phyloP scores from a whole-genome alignment of 2,797 vertebrate species.

The Chelon auratus region DNA sequence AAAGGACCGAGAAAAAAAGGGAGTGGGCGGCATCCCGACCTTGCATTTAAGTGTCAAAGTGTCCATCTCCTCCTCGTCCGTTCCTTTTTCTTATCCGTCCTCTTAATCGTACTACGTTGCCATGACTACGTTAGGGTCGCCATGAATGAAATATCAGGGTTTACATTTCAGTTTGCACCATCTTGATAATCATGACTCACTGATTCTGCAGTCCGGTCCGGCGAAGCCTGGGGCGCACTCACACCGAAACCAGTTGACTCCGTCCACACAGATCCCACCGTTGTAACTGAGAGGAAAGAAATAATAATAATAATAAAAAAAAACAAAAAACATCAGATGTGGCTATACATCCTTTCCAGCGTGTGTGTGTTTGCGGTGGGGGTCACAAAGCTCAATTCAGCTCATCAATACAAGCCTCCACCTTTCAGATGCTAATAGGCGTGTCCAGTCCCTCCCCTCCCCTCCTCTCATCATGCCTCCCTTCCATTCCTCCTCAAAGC shows the following conservation, averaged over 20 bases:
- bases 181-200: slow-evolving; percentile 85
- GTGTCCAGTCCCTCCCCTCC: slow-evolving; percentile 72
- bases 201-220: slow-evolving; percentile 98
- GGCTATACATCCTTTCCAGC: slow-evolving; percentile 63
- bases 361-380: slow-evolving; percentile 32
- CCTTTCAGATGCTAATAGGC: slow-evolving; percentile 86
- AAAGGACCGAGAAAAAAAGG: slow-evolving; percentile 60
- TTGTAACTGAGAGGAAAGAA: slow-evolving; percentile 88
- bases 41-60: slow-evolving; percentile 71
- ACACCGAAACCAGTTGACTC: slow-evolving; percentile 99
- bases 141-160: not conserved
- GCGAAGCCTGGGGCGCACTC: slow-evolving; percentile 96
- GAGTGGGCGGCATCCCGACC: slow-evolving; percentile 50
- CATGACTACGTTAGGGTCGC: not conserved
- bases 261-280: slow-evolving; percentile 95
- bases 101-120: slow-evolving; percentile 31
- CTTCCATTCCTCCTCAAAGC: slow-evolving; percentile 70
- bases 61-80: slow-evolving; percentile 49
- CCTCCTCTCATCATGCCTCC: slow-evolving; percentile 73
- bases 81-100: slow-evolving; percentile 10
- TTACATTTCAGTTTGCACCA: no score
- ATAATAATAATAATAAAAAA: not conserved
- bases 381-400: slow-evolving; percentile 78
- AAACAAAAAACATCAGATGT: slow-evolving; percentile 36
- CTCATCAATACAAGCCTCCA: slow-evolving; percentile 84